Evolutionary conservation across 2,888 invertebrate species (phyloP), one percentile per base, ranked within the genome.

Genomic region (Andrena bicolor): DNA sequence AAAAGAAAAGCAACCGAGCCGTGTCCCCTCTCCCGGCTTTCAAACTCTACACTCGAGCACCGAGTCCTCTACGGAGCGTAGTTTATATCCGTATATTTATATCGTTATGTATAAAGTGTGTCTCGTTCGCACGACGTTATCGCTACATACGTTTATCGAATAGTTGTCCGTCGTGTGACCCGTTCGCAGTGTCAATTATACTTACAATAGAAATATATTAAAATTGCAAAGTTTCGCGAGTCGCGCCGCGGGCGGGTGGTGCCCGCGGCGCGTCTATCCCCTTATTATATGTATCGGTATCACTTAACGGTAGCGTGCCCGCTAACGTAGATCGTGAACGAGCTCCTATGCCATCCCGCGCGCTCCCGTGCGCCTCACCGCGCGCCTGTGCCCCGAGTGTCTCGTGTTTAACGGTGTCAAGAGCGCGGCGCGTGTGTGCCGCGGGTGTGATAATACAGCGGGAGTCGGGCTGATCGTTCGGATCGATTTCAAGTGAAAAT

Each of bases 181-280:
- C 74, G 68, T 79, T 89, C 88, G 83, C 86, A 82, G 82, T 86
- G 86, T 71, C 73, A 65, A 78, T 63, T 88, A 86, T 90, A 90
- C 90, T 92, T 92, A 91, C 89, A 90, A 91, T 91, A 92, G 90
- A 92, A 92, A 91, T 92, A 90, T 91, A 91, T 92, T 91, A 90
- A 92, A 90, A 91, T 91, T 92, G 90, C 90, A 91, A 90, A 91
- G 89, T 91, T 89, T 83, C 78, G 69, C 73, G 73, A 64, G 73
- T 75, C 61, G 28, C 65, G 75, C 66, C 76, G 63, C 3, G 48
- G 23, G 23, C 23, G 6, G 26, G 32, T 70, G 13, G 26, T 64
- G 48, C 76, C 56, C 56, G 10, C 56, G 56, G 76, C 61, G 61
- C 28, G 26, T 72, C 64, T 70, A 71, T 77, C 41, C 76, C 58